Base-by-base conservation (phyloP, 2,113 vertebrate genomes). In the Alligator mississippiensis region DNA sequence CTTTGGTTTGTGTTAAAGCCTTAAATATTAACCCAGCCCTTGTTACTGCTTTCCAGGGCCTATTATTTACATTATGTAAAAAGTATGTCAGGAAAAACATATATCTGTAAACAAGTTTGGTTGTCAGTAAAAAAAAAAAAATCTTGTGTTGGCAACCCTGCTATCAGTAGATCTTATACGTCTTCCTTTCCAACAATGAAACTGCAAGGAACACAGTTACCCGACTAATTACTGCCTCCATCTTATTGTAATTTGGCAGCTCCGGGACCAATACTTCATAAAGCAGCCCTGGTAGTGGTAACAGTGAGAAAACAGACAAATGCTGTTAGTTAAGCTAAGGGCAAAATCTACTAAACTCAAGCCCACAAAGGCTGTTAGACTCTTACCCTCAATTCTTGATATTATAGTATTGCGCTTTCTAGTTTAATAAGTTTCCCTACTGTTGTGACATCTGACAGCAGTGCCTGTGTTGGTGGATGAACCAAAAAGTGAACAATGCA, bases 381-480 rank as follows among this genome's bases (percentile, higher is more conserved):
- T 87, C 93, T 84, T 63, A 94, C 74, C 76, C 83, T 88, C 19
- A 0, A 1, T 16, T 80, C 91, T 94, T 95, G 92, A 80, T 83
- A 93, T 82, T 82, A 89, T 4, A 78, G 85, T 89, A 90, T 93
- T 94, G 54, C 90, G 96, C 93, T 63, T 88, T n/a, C 78, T n/a
- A 83, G 16, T 85, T 94, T 92, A 95, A 78, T 91, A 93, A 94
- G 91, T 95, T 91, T 96, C 74, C 89, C 83, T 61, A 86, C 82
- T 96, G 91, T 96, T 97, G 95, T 98, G 97, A 97, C 97, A 97
- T 87, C 87, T 96, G 96, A 94, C 95, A 97, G 78, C 90, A 75
- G 92, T 55, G 82, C 88, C 77, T 66, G 27, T 94, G 94, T 94
- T 84, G 91, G 96, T 88, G 76, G 85, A 79, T 85, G 93, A 96